These are phyloP conservation scores for Eupithecia subumbrata DNA, from an alignment of 2,888 invertebrate species.

Conservation along the genomic window DNA sequence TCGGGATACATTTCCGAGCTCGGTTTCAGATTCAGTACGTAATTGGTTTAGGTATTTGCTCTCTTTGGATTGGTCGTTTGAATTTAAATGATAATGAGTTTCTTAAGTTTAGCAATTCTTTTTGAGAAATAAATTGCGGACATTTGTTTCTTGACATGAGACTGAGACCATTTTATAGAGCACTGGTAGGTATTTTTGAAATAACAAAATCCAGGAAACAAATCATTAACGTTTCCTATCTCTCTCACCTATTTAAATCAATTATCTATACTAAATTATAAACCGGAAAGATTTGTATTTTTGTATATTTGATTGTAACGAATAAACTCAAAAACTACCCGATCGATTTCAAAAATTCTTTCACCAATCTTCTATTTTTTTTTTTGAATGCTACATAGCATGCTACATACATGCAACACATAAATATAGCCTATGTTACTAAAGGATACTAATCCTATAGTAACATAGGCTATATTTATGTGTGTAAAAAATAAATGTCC, in stretches of 20 bases:
- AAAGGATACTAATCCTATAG: too few species aligned
- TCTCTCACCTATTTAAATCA: not conserved
- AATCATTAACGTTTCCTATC: not conserved
- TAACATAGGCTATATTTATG: too few species aligned
- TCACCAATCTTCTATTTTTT: too few species aligned
- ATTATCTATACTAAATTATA: too few species aligned
- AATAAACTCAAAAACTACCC: too few species aligned
- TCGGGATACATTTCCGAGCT: slow-evolving; percentile 25
- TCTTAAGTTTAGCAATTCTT: slow-evolving; percentile 12
- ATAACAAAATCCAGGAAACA: not conserved
- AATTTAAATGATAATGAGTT: slow-evolving; percentile 27
- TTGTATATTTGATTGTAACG: too few species aligned
- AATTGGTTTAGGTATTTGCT: slow-evolving; percentile 30
- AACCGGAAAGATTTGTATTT: too few species aligned
- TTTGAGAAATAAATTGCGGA: not conserved
- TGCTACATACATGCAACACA: too few species aligned
- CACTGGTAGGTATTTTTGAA: not conserved
- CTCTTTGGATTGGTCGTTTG: slow-evolving; percentile 25
- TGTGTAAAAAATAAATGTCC: too few species aligned
- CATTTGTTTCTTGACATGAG: slow-evolving; percentile 3
- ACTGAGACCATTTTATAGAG: not conserved
- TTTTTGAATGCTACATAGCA: too few species aligned
- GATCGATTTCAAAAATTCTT: too few species aligned
- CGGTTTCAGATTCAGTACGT: slow-evolving; percentile 27
- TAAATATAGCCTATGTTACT: too few species aligned